Conservation (phyloP, 2,113 vertebrate genomes). For the Serilophus lunatus region DNA sequence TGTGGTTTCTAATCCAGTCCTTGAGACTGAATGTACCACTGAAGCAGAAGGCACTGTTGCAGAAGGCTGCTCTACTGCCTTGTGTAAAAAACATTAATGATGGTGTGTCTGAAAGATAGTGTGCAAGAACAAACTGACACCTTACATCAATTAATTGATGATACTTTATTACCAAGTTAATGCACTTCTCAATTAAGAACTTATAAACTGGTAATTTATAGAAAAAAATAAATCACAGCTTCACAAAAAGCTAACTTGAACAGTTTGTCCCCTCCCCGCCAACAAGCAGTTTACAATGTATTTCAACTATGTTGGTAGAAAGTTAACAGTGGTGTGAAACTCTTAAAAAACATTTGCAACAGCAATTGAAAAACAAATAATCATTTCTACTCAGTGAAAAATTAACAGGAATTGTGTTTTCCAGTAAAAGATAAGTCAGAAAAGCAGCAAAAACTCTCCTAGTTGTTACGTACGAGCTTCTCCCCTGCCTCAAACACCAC, state of each 20-base stretch:
- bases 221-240: conserved; percentile 67
- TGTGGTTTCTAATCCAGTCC: not conserved
- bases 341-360: conserved; percentile 52
- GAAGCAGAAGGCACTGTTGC: not conserved
- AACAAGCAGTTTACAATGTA: conserved; percentile 63
- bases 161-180: conserved; percentile 60
- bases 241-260: conserved; percentile 67
- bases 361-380: conserved; percentile 59
- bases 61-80: not conserved
- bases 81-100: not conserved
- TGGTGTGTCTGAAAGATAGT: not conserved
- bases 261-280: conserved; percentile 42
- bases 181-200: conserved; percentile 65
- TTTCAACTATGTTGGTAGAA: conserved; percentile 65
- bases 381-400: conserved; percentile 36
- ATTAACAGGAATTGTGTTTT: conserved; percentile 24
- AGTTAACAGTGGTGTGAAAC: conserved; percentile 57
- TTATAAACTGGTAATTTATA: conserved; percentile 67
- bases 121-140: conserved; percentile 32
- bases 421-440: conserved; percentile 30
- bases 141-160: conserved; percentile 35
- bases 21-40: not conserved
- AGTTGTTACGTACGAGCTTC: not conserved
- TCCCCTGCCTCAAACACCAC: not conserved
- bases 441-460: conserved; percentile 43